These are phyloP conservation scores for Squalus acanthias DNA, from an alignment of 2,797 vertebrate species.

Conservation along the genomic window DNA sequence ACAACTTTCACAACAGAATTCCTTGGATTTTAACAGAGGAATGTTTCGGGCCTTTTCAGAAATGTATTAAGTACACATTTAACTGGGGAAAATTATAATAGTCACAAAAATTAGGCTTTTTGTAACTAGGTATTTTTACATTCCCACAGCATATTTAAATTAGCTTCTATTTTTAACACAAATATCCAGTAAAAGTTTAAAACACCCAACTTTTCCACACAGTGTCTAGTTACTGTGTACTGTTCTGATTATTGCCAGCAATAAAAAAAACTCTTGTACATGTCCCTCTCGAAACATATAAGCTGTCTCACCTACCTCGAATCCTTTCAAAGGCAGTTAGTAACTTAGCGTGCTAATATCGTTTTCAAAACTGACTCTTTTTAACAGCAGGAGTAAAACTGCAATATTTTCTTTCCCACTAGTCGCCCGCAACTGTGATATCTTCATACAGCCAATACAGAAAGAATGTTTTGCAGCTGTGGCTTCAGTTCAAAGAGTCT, in stretches of 20 bases:
- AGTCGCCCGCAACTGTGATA: background rate
- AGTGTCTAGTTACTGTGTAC: background rate
- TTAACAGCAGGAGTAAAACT: background rate
- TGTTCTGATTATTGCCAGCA: background rate
- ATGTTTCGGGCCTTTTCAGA: background rate
- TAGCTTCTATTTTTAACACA: background rate
- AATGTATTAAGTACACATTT: background rate
- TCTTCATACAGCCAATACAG: background rate
- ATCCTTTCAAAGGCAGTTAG: background rate
- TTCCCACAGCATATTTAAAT: background rate
- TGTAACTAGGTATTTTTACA: background rate
- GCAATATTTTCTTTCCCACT: background rate
- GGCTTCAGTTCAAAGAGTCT: constrained; percentile 6
- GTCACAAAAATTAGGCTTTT: background rate
- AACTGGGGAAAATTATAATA: background rate
- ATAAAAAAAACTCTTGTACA: background rate
- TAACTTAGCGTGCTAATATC: background rate
- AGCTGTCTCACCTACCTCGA: background rate
- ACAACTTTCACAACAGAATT: background rate
- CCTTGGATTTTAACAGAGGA: background rate
- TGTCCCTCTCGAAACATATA: background rate
- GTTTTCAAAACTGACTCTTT: background rate
- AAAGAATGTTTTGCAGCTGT: background rate
- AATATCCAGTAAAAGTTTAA: background rate
- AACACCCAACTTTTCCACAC: background rate